Evolutionary conservation across 2,888 invertebrate genomes (phyloP).

Genomic region (Drosophila aldrichi): DNA sequence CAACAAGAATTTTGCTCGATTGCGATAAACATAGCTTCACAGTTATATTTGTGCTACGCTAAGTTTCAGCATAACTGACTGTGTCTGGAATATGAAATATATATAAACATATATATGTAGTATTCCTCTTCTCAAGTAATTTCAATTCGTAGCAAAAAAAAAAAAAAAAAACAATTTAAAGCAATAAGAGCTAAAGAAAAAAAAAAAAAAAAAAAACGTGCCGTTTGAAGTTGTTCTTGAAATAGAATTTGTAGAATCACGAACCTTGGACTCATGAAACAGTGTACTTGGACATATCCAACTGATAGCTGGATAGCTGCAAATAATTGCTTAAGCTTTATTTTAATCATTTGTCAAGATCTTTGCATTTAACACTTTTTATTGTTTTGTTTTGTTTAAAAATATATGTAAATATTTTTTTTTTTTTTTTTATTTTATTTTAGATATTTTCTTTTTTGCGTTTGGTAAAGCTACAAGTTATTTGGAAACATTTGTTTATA

Average conservation of each 20-base stretch:
- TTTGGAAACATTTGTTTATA: not conserved
- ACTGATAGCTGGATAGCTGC: not conserved
- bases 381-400: not conserved
- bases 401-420: not conserved
- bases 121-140: not conserved
- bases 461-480: not conserved
- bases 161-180: slow-evolving; percentile 11
- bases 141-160: slow-evolving; percentile 4
- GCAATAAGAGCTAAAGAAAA: slow-evolving; percentile 11
- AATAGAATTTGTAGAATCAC: slow-evolving; percentile 13
- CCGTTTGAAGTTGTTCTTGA: slow-evolving; percentile 6
- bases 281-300: not conserved
- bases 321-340: not conserved
- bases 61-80: not conserved
- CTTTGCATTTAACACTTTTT: not conserved
- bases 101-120: not conserved
- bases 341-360: not conserved
- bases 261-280: slow-evolving; percentile 25
- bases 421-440: not conserved
- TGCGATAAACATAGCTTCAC: slow-evolving; percentile 13
- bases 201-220: slow-evolving; percentile 22
- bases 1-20: not conserved
- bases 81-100: not conserved
- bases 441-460: not conserved
- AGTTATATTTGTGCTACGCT: not conserved